These are phyloP conservation scores for Poeciliopsis paucimaculata DNA, from an alignment of 2,797 vertebrate genomes.

Conservation along the genomic window DNA sequence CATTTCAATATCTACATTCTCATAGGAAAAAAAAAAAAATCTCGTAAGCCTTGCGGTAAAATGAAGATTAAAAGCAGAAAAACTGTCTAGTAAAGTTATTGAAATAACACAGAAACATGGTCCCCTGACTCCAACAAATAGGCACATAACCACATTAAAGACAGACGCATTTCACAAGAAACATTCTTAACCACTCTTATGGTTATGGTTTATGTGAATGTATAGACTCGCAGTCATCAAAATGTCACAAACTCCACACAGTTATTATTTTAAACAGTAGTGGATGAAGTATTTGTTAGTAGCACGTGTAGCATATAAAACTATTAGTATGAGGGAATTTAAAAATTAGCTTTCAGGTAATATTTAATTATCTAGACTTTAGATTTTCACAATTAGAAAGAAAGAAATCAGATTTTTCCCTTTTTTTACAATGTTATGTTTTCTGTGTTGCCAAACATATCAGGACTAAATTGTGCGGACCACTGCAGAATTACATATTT, in stretches of 20 bases:
- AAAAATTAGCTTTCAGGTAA: neutral
- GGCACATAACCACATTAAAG: conserved; percentile 66
- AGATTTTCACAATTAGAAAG: neutral
- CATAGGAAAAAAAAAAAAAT: neutral
- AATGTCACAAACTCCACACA: neutral
- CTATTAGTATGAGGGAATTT: neutral
- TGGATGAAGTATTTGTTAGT: neutral
- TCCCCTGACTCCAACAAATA: conserved; percentile 60
- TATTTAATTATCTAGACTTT: neutral
- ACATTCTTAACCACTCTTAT: neutral
- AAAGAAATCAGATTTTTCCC: neutral
- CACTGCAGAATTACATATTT: neutral
- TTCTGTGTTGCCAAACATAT: neutral
- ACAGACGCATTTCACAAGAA: conserved; percentile 5
- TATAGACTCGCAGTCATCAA: neutral
- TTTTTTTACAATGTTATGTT: neutral
- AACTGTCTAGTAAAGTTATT: conserved; percentile 56
- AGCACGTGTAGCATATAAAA: neutral
- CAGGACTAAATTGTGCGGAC: neutral
- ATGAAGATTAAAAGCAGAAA: conserved; percentile 55
- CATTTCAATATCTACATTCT: neutral
- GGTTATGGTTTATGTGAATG: neutral
- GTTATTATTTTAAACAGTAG: neutral
- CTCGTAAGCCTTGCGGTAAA: conserved; percentile 39
- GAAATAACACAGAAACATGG: conserved; percentile 54